Conservation (phyloP, 2,888 invertebrate genomes). For the Uloborus plumipes region DNA sequence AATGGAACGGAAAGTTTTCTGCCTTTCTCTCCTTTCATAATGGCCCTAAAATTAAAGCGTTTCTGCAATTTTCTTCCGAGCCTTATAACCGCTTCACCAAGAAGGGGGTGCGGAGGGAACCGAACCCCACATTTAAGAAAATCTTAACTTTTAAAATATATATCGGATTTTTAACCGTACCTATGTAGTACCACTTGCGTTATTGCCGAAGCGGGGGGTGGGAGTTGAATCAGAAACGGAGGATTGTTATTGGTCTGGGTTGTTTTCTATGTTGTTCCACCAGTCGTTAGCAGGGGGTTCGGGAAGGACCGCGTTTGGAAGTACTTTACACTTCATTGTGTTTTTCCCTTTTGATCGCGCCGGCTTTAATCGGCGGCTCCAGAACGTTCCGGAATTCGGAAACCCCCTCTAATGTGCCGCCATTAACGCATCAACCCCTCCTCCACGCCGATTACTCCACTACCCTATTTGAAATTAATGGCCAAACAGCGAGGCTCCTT, state of each 20-base stretch:
- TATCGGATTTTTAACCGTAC: slow-evolving; percentile 58
- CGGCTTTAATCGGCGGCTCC: slow-evolving; percentile 50
- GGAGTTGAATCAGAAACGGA: slow-evolving; percentile 8
- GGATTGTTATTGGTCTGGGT: slow-evolving; percentile 57
- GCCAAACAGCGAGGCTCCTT: slow-evolving; percentile 34
- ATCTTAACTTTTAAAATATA: slow-evolving; percentile 62
- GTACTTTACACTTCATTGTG: slow-evolving; percentile 62
- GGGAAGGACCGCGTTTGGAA: slow-evolving; percentile 18
- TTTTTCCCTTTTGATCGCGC: slow-evolving; percentile 56
- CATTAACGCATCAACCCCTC: slow-evolving; percentile 52
- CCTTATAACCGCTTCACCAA: slow-evolving; percentile 24
- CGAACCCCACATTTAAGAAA: slow-evolving; percentile 50
- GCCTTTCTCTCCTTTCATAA: slow-evolving; percentile 44
- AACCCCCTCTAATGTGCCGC: slow-evolving; percentile 58
- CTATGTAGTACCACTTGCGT: slow-evolving; percentile 28
- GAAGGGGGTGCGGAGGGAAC: slow-evolving; percentile 4
- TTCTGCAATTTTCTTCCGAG: slow-evolving; percentile 47
- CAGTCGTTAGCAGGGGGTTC: slow-evolving; percentile 33
- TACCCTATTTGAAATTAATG: slow-evolving; percentile 56
- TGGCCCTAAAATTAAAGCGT: slow-evolving; percentile 60
- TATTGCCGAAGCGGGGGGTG: slow-evolving; percentile 18
- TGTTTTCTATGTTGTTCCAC: slow-evolving; percentile 47
- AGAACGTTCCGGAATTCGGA: slow-evolving; percentile 35
- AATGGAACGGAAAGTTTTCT: slow-evolving; percentile 51
- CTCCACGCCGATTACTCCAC: slow-evolving; percentile 28